Percentiles rank a stretch among this genome's conserved stretches.
Evolutionary conservation across 2,888 invertebrate genomes (phyloP).

Genomic region (Eucera pruinosa): DNA sequence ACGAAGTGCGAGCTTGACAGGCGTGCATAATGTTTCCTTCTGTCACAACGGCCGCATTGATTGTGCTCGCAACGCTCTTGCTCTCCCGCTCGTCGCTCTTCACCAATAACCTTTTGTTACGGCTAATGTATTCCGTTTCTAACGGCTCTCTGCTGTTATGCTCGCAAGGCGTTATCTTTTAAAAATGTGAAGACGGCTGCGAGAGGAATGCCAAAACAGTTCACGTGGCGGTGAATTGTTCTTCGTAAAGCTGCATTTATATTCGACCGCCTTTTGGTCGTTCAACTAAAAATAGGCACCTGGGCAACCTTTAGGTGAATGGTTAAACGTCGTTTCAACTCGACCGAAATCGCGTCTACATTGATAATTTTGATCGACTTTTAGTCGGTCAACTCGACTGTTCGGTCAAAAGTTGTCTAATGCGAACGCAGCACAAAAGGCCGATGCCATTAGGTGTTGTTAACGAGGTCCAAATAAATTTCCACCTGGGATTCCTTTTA

Average conservation of each 20-base stretch:
- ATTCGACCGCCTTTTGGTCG: too few relatives aligned
- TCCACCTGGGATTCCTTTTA: too few relatives aligned
- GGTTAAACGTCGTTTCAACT: too few relatives aligned
- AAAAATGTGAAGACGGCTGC: not conserved
- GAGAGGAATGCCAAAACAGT: constrained; percentile 16
- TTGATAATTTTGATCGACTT: too few relatives aligned
- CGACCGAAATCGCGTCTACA: too few relatives aligned
- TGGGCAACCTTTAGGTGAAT: too few relatives aligned
- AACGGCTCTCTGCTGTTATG: constrained; percentile 23
- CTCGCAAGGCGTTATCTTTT: constrained; percentile 30
- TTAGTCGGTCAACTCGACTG: too few relatives aligned
- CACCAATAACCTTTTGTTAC: constrained; percentile 43
- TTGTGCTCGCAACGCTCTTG: constrained; percentile 13
- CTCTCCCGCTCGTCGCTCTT: not conserved
- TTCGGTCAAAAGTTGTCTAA: too few relatives aligned
- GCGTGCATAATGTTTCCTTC: constrained; percentile 46
- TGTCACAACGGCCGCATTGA: constrained; percentile 46
- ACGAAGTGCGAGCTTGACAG: constrained; percentile 22
- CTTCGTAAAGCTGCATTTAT: too few relatives aligned
- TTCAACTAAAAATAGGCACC: too few relatives aligned
- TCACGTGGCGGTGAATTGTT: not conserved
- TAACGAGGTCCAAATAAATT: not conserved
- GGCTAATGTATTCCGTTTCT: constrained; percentile 48
- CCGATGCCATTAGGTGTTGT: not conserved
- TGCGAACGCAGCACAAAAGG: too few relatives aligned